These are phyloP conservation scores for Acrocephalus kingi DNA, from an alignment of 2,113 vertebrate species.

Conservation along the genomic window DNA sequence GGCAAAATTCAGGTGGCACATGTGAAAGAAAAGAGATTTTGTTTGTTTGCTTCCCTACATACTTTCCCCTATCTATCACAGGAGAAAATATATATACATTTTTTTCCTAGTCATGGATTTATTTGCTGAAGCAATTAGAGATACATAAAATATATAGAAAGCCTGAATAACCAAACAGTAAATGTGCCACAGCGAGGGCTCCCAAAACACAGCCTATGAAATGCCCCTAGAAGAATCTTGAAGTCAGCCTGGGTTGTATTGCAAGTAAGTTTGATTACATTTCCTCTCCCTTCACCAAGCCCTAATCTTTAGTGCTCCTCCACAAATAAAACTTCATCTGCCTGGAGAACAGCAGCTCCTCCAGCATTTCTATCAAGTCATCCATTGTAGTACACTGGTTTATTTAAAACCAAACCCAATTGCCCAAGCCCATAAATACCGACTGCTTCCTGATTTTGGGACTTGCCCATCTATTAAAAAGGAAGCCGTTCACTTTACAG, in stretches of 20 bases:
- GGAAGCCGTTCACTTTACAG: not conserved
- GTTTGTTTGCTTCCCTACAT: not conserved
- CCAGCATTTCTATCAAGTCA: not conserved
- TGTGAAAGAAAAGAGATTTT: not conserved
- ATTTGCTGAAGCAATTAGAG: not conserved
- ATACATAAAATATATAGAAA: not conserved
- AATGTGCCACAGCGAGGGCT: fast-evolving
- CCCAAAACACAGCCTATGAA: not conserved
- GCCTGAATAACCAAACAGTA: not conserved
- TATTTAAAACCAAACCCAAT: not conserved
- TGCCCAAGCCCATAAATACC: not conserved
- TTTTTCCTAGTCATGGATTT: not conserved
- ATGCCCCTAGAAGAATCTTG: not conserved
- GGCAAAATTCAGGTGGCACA: not conserved
- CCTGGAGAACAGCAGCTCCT: not conserved
- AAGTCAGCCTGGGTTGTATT: not conserved
- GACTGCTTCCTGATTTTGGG: not conserved
- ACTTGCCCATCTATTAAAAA: conserved; percentile 4
- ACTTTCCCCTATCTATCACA: not conserved
- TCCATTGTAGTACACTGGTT: not conserved
- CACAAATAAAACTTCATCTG: not conserved
- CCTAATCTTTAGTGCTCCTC: not conserved
- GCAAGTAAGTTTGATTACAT: not conserved
- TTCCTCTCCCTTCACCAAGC: not conserved
- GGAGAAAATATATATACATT: not conserved